A percentile compares a stretch with the other conserved stretches of the same genome.
Conservation (phyloP, 2,888 invertebrate species). For the Coenonympha glycerion region DNA sequence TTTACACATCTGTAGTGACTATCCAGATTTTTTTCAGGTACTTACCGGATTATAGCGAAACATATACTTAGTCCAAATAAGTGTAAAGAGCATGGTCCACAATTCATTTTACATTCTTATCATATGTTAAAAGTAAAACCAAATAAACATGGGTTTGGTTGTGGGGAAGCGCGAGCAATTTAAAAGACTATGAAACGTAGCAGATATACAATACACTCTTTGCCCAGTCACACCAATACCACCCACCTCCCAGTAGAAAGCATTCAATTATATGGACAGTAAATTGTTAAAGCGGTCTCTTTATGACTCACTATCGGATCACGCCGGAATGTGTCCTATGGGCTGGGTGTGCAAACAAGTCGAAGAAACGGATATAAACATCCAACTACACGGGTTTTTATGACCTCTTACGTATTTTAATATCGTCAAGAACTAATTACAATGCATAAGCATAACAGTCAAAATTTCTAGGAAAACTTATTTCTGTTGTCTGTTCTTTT, state of each 20-base stretch:
- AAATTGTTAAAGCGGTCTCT: conserved; percentile 27
- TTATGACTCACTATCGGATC: conserved; percentile 44
- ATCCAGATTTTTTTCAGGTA: too few species aligned
- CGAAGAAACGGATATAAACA: conserved; percentile 15
- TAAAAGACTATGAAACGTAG: conserved; percentile 9
- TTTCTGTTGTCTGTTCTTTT: too few species aligned
- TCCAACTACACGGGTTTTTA: conserved; percentile 18
- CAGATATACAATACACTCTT: not conserved
- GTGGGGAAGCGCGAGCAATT: conserved; percentile 1
- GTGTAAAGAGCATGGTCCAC: too few species aligned
- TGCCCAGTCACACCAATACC: not conserved
- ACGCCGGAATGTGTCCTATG: conserved; percentile 31
- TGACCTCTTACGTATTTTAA: not conserved
- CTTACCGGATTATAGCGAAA: too few species aligned
- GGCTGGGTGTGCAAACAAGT: conserved; percentile 51
- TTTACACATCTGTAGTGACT: too few species aligned
- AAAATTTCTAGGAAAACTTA: too few species aligned
- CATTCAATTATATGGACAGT: conserved; percentile 14
- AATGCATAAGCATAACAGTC: not conserved
- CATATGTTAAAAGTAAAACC: too few species aligned
- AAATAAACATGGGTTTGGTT: not conserved
- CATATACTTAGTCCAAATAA: too few species aligned
- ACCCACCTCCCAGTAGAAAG: conserved; percentile 17
- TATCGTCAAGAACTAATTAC: not conserved
- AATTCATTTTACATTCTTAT: too few species aligned